Evolutionary conservation across 1,140 invertebrate genomes (phyloP), one percentile per base, ranked within the genome.

Genomic region (Lordiphosa stackelbergi): DNA sequence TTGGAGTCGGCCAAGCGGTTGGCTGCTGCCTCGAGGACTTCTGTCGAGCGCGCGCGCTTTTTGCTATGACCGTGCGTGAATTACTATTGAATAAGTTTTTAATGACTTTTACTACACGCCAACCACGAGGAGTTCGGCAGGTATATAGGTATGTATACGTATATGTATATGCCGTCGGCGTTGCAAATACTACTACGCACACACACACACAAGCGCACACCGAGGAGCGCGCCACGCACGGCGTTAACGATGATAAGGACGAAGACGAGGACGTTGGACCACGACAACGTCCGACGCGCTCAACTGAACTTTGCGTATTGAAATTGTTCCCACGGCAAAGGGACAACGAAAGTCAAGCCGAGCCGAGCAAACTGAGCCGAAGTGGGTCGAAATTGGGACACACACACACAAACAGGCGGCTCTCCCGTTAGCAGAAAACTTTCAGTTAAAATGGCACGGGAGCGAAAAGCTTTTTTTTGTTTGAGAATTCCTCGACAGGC

Each of bases 61-160:
- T 53, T 48, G 38, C 24, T 34, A 12, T 8, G 31, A 24, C 43
- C 55, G 59, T 71, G 77, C 71, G 72, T 71, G 66, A 69, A 83
- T 83, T 83, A 72, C 56, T 72, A 81, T 81, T 81, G 78, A 83
- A 77, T 83, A 81, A 77, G 77, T 81, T 81, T 83, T 81, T 81
- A 81, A 81, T 84, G 77, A 77, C 77, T 83, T 81, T 81, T 81
- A 81, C 77, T 83, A 81, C 61, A 72, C 61, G 75, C 70, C 74
- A 78, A 38, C 37, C 68, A 58, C 77, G 69, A 75, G 61, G 69
- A 75, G 61, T 69, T 60, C 57, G 58, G 59, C 73, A 72, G 62
- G 49, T 63, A 56, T 51, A 38, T 55, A 41, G 38, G 2, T 53
- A 12, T 57, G 31, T 48, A 12, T 47, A 16, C 53, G 31, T 60